A percentile compares a stretch with the other conserved stretches of the same genome.
Evolutionary conservation across 2,797 vertebrate species (phyloP).

Genomic region (Thripadectes ignobilis): DNA sequence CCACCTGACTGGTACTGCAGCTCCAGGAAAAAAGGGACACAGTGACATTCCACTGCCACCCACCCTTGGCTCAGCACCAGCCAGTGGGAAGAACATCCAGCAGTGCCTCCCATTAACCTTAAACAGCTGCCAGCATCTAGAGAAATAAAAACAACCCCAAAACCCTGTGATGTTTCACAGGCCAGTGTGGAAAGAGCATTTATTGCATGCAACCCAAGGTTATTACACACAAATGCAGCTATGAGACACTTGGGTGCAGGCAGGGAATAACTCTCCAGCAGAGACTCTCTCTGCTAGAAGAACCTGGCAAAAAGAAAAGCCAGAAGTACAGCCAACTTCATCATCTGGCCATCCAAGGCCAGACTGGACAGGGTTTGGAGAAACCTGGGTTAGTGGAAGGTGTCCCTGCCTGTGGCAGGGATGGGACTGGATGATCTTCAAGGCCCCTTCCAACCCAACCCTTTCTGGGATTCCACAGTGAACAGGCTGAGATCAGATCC

Average conservation of each 20-base stretch:
- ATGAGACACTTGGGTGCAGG: neutral
- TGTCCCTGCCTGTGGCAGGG: neutral
- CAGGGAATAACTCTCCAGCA: neutral
- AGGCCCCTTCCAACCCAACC: neutral
- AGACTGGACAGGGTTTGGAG: accelerated
- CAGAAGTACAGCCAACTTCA: neutral
- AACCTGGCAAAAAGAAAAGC: neutral
- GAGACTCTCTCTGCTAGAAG: neutral
- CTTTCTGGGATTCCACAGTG: neutral
- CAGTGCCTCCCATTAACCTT: neutral
- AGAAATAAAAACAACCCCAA: neutral
- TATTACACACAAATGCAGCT: neutral
- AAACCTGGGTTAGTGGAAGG: accelerated
- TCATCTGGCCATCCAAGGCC: neutral
- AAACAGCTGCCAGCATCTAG: neutral
- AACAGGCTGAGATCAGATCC: neutral
- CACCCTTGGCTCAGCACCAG: neutral
- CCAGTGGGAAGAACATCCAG: neutral
- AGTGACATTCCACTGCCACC: neutral
- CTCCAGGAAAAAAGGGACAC: neutral
- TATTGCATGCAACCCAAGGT: neutral
- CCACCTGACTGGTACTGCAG: neutral
- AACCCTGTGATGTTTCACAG: neutral
- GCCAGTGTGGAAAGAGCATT: neutral
- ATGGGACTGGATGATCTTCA: accelerated